Conservation (phyloP, 2,113 vertebrate species). For the Syngnathoides biaculeatus region DNA sequence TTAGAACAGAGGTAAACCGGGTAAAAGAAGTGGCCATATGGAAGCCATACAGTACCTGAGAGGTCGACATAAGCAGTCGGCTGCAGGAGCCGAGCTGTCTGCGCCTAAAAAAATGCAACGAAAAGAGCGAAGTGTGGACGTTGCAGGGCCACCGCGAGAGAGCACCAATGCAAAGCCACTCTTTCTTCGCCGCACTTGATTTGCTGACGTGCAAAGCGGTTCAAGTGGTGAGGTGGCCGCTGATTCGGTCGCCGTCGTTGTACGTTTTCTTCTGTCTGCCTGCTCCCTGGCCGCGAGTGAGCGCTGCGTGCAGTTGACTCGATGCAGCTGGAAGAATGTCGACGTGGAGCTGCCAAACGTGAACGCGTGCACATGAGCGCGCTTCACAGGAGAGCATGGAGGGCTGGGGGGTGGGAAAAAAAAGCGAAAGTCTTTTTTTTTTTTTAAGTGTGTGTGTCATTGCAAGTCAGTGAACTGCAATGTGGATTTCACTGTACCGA, state of each 20-base stretch:
- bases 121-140: constrained; percentile 47
- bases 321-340: constrained; percentile 83
- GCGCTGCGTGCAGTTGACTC: constrained; percentile 64
- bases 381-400: constrained; percentile 46
- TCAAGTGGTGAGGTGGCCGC: constrained; percentile 52
- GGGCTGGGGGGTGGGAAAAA: constrained; percentile 19
- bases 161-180: constrained; percentile 27
- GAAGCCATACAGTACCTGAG: constrained; percentile 72
- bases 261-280: constrained; percentile 67
- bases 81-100: constrained; percentile 66
- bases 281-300: constrained; percentile 28
- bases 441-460: constrained; percentile 51
- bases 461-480: constrained; percentile 62
- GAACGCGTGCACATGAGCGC: constrained; percentile 77
- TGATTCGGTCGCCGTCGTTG: constrained; percentile 42
- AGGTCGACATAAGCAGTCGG: constrained; percentile 62
- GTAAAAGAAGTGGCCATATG: background rate
- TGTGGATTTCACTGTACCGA: constrained; percentile 62
- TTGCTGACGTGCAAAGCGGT: constrained; percentile 48
- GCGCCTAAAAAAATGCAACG: constrained; percentile 44
- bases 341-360: constrained; percentile 86
- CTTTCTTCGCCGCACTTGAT: constrained; percentile 38
- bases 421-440: constrained; percentile 57
- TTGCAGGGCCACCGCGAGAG: constrained; percentile 19
- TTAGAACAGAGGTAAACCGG: background rate